Conservation (phyloP, 1,140 invertebrate species). For the Portunus trituberculatus region DNA sequence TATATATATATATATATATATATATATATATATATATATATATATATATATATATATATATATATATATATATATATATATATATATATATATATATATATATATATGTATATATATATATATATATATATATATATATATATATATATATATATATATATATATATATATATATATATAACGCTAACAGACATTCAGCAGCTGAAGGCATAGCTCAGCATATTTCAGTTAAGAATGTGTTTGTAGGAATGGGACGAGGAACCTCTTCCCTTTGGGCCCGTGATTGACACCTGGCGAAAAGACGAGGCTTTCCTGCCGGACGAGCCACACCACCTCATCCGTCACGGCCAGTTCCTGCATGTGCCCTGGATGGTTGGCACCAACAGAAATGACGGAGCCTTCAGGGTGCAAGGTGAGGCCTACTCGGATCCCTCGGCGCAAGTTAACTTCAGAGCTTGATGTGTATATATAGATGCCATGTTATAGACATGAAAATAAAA, state of each 20-base stretch:
- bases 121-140: too few species aligned
- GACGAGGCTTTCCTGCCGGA: constrained; percentile 77
- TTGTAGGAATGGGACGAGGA: constrained; percentile 74
- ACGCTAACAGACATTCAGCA: too few species aligned
- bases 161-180: too few species aligned
- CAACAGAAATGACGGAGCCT: constrained; percentile 78
- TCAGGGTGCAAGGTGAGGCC: constrained; percentile 74
- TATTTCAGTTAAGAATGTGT: not conserved
- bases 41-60: too few species aligned
- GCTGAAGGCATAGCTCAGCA: not conserved
- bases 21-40: too few species aligned
- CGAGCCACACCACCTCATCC: constrained; percentile 77
- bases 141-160: too few species aligned
- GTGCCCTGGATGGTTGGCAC: constrained; percentile 78
- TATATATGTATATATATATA: too few species aligned
- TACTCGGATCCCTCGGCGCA: not conserved
- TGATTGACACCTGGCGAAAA: constrained; percentile 72
- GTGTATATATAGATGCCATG: too few species aligned
- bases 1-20: too few species aligned
- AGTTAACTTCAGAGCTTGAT: not conserved
- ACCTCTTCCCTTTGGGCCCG: constrained; percentile 72
- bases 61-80: too few species aligned
- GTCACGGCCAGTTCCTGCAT: constrained; percentile 76
- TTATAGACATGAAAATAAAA: too few species aligned
- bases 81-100: too few species aligned